Evolutionary conservation across 2,888 invertebrate genomes (phyloP), one percentile per base, ranked within the genome.

Genomic region (Synergus laeviventris): DNA sequence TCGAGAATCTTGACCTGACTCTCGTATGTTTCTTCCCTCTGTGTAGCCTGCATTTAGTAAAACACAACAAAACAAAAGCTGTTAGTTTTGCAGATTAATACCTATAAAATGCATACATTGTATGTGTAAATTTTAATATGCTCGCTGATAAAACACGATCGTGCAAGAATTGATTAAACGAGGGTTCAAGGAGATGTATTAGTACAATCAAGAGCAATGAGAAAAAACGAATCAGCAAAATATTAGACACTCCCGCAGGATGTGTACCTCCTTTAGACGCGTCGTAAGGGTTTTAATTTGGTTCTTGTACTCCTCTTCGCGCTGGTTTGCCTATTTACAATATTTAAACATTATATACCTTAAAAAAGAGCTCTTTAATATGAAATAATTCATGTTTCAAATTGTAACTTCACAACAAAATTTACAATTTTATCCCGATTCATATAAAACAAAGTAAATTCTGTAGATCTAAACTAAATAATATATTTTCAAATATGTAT

Each of bases 301-400:
- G 93, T 98, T 97, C 95, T 99, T 98, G 96, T 98, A 99, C 92
- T 98, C 98, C 94, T 99, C 98, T 93, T 99, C 99, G 91, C 98
- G 97, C 95, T 98, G 98, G 94, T 98, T 98, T 94, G 99, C 98
- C 98, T 99, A 93, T 84, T 81, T 85, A 85, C 85, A 87, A 83
- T 81, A 83, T 84, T 82, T 74, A 66, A 81, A 61, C 79, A 79
- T 81, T 77, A 76, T 38, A 74, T 56, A 64, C 61, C 76, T 70
- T 54, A 61, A 38, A 61, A 36, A 8, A 31, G 59, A 18, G 31
- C 56, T 64, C 12, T 64, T 42, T 16, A 1, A 18, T 38, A 38
- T 18, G 38, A 36, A 18, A 21, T 49, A 73, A 70, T 16, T 1
- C 12, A 54, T n/a, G 14, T 31, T 24, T 73, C 21, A 54, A 73